A percentile compares a stretch with the other conserved stretches of the same genome.
Evolutionary conservation across 2,113 vertebrate species (phyloP).

Genomic region (Myotis davidii): DNA sequence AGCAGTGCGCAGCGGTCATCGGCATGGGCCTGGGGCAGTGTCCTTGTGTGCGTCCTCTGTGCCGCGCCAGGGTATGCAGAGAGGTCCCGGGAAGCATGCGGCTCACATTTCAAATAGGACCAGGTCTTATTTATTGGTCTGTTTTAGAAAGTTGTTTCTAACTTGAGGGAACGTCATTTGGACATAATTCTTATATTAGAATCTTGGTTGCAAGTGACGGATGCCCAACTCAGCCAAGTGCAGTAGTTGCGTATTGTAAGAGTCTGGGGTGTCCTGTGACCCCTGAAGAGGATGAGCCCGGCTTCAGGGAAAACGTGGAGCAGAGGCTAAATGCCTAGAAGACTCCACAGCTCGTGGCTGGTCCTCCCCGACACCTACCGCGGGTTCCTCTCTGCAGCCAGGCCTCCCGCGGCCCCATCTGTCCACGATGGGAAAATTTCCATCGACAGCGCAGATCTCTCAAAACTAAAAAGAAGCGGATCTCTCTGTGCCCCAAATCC

Average conservation of each 20-base stretch:
- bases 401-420: neutral
- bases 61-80: neutral
- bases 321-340: neutral
- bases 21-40: neutral
- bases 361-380: neutral
- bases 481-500: neutral
- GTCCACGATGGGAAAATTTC: neutral
- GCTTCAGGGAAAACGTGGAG: neutral
- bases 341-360: neutral
- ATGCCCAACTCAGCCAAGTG: neutral
- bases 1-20: neutral
- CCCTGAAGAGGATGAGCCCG: neutral
- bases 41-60: neutral
- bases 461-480: neutral
- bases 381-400: neutral
- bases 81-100: neutral
- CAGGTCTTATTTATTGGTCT: neutral
- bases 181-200: neutral
- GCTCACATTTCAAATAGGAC: neutral
- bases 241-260: neutral
- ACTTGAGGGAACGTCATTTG: neutral
- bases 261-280: neutral
- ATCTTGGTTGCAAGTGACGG: neutral
- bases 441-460: neutral
- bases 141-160: neutral